Evolutionary conservation across 2,797 vertebrate genomes (phyloP), one percentile per base, ranked within the genome.

Genomic region (Sebastes minor): DNA sequence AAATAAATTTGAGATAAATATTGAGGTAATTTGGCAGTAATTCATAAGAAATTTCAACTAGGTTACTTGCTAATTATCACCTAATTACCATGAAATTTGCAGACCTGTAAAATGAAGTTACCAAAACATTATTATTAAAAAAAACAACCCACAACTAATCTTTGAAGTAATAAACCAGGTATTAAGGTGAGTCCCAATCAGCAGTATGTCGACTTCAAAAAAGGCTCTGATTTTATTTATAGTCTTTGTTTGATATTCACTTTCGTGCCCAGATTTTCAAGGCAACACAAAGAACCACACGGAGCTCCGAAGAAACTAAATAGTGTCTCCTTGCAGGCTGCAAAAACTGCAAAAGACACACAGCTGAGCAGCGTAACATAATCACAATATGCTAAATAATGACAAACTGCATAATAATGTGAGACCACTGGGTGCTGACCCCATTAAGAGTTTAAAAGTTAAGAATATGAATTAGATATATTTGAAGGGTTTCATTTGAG

Each of bases 161-260:
- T 66, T 67, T 78, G 25, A 71, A 16, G 30, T 59, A 6, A 74
- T 53, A 28, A 46, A 42, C 27, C 32, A 61, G 27, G 4, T 57
- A 18, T 57, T 2, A 35, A 59, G 20, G 22, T 53, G 27, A 62
- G 55, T 35, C n/a, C 53, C 16, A 81, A 57, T 88, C 77, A 80
- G 52, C 57, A 30, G 22, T 16, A 9, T 74, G 71, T 81, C 57
- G 62, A 32, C 64, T 77, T 84, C 10, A 82, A 82, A 70, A 70
- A 30, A 64, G 0, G 23, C 25, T 66, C 20, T 9, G 53, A 69
- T 35, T 56, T 72, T 62, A 80, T 83, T 87, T 78, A 78, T 76
- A 74, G 65, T 57, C 27, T 82, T 73, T 74, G 59, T 38, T 53
- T 87, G 35, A 57, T 53, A 78, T 80, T 63, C 35, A 53, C 62